Base-by-base conservation (phyloP, 1,140 invertebrate genomes). In the Papilio aristodemus region DNA sequence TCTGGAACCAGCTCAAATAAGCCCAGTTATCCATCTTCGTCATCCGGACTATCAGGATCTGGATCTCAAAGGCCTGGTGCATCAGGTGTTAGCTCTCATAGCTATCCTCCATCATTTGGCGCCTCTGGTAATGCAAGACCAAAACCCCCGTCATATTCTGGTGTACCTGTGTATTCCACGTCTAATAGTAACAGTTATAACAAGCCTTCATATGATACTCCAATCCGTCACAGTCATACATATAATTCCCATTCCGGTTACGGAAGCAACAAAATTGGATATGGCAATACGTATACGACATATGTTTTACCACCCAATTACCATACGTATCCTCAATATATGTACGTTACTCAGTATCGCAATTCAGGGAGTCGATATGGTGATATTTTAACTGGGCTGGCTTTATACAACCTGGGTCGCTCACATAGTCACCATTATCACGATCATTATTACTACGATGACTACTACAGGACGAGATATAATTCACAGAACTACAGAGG, bases 391-490 rank as follows among this genome's bases (percentile, higher is more conserved):
- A 89, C 83, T 14, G 89, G 89, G 2, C 71, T 91, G 32, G 71
- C 87, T 22, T 78, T 91, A n/a, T 91, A 90, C 68, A 91, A 91
- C 63, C 70, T 91, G 63, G 86, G 85, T 0, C 80, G 86, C 7
- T 87, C 86, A 14, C 79, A 88, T 22, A 83, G 68, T 14, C 78
- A 89, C 54, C 76, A 87, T 46, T 75, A 88, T 46, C 67, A 80
- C 27, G 70, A 87, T 57, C 83, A 87, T 68, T 88, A 91, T 71
- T 91, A 91, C 60, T 73, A 88, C 22, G 87, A 91, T 39, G 84
- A 91, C 63, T 91, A 90, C 68, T 89, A 90, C 36, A 79, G 74
- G 67, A 75, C 71, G 37, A 81, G 86, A 75, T 85, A 87, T 71
- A 37, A 79, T 22, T 67, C 71, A 7, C 10, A 54, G 7, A 50